Percentiles rank a stretch among this genome's conserved stretches.
These are phyloP conservation scores for Phyllotreta striolata DNA, from an alignment of 2,888 invertebrate genomes.

Conservation along the genomic window DNA sequence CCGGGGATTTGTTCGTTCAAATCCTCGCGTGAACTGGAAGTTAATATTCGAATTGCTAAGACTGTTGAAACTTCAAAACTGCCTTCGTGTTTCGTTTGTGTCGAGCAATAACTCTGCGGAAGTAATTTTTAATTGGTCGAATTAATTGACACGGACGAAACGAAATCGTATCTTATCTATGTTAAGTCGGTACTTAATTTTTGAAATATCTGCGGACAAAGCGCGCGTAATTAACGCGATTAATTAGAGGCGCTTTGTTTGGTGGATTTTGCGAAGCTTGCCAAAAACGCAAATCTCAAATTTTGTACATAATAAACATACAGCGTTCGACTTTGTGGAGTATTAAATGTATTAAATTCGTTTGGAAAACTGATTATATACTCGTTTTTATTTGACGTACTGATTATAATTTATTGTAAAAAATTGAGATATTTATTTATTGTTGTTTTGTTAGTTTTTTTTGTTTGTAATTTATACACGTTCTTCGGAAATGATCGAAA, in stretches of 20 bases:
- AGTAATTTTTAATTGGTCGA: too few species aligned
- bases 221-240: too few species aligned
- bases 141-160: too few species aligned
- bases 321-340: not conserved
- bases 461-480: not conserved
- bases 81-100: too few species aligned
- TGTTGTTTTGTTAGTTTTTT: slow-evolving; percentile 8
- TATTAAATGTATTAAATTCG: slow-evolving; percentile 2
- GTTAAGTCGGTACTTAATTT: too few species aligned
- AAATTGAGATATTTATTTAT: slow-evolving; percentile 13
- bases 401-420: slow-evolving; percentile 12
- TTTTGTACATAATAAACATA: slow-evolving; percentile 26
- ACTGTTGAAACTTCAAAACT: too few species aligned
- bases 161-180: too few species aligned
- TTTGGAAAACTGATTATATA: slow-evolving; percentile 22
- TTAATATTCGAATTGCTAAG: too few species aligned
- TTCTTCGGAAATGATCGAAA: not conserved
- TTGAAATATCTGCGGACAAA: too few species aligned
- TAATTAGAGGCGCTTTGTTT: not conserved
- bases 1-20: too few species aligned
- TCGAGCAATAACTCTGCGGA: too few species aligned
- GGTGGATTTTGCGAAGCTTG: slow-evolving; percentile 11
- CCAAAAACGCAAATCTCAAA: slow-evolving; percentile 26
- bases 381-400: slow-evolving; percentile 24
- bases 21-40: too few species aligned